A percentile compares a stretch with the other conserved stretches of the same genome.
phyloP scores from a whole-genome alignment of 1,140 invertebrate species.

The Sycobia sp. region DNA sequence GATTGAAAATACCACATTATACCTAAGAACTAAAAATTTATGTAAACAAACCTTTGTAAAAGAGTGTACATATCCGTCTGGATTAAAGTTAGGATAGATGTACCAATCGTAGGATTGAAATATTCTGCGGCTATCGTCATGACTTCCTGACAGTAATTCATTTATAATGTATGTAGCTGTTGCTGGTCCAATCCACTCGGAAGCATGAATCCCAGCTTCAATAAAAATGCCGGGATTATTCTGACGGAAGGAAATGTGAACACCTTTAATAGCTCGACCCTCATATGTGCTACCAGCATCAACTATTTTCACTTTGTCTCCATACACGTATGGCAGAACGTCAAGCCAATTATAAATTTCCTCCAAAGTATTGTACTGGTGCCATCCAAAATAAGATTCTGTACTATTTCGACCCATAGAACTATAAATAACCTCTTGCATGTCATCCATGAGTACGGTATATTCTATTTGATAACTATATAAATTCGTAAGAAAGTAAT shows the following conservation, averaged over 20 bases:
- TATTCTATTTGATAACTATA: no score
- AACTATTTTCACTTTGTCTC: constrained; percentile 60
- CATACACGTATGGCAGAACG: constrained; percentile 53
- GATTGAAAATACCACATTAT: no score
- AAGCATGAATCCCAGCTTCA: constrained; percentile 72
- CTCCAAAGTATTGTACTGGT: constrained; percentile 57
- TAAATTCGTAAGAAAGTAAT: no score
- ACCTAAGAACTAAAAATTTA: no score
- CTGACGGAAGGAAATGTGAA: constrained; percentile 61
- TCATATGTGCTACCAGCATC: constrained; percentile 65
- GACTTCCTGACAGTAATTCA: constrained; percentile 65
- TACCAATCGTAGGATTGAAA: constrained; percentile 70
- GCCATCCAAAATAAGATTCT: constrained; percentile 56
- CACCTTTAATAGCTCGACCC: constrained; percentile 65
- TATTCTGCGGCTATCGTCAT: constrained; percentile 54
- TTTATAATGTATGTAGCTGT: no score
- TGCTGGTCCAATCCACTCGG: constrained; percentile 82
- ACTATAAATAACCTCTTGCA: no score
- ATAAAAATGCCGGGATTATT: constrained; percentile 61
- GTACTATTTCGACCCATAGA: no score
- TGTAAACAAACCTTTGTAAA: no score
- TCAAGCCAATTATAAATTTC: constrained; percentile 61
- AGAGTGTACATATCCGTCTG: constrained; percentile 70
- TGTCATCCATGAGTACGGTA: no score
- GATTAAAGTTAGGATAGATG: constrained; percentile 72